phyloP scores from a whole-genome alignment of 2,888 invertebrate species.

The Villa cingulata region DNA sequence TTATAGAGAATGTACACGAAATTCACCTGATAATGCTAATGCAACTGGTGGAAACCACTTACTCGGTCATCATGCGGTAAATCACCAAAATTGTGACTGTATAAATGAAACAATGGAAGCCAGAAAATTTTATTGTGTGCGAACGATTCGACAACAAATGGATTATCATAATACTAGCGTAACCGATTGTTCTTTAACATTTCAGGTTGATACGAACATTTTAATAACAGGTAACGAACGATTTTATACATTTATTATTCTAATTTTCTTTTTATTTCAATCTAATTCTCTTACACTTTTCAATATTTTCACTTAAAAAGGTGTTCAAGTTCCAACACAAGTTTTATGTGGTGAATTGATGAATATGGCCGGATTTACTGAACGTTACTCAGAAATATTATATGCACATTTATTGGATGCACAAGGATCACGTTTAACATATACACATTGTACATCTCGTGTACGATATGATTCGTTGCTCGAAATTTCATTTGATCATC shows the following conservation, averaged over 20 bases:
- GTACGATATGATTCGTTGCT: constrained; percentile 59
- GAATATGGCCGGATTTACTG: constrained; percentile 31
- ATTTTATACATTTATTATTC: background rate
- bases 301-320: constrained; percentile 40
- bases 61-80: background rate
- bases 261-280: background rate
- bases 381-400: constrained; percentile 57
- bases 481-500: constrained; percentile 68
- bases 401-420: constrained; percentile 71
- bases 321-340: constrained; percentile 57
- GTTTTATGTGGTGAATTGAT: constrained; percentile 37
- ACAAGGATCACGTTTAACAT: constrained; percentile 64
- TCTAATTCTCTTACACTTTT: background rate
- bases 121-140: constrained; percentile 53
- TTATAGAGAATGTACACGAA: constrained; percentile 1
- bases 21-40: constrained; percentile 2
- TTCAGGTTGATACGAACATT: constrained; percentile 68
- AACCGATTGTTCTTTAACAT: constrained; percentile 64
- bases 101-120: constrained; percentile 29
- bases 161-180: constrained; percentile 63
- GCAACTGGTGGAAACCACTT: background rate
- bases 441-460: constrained; percentile 67
- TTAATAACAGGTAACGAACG: constrained; percentile 50
- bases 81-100: constrained; percentile 12
- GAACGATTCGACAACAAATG: constrained; percentile 51